Evolutionary conservation across 2,888 invertebrate species (phyloP), one percentile per base, ranked within the genome.

Genomic region (Troides aeacus): DNA sequence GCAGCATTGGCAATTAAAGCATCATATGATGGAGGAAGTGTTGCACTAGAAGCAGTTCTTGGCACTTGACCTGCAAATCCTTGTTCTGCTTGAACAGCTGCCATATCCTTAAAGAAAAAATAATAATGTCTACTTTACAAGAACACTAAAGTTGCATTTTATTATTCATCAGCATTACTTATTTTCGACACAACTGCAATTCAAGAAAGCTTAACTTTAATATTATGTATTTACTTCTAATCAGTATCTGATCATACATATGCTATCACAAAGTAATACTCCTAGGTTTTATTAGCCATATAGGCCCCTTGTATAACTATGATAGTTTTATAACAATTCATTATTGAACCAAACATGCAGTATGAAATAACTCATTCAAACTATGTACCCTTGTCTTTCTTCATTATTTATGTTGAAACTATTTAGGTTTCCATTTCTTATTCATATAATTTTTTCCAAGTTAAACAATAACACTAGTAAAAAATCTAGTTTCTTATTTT

Each of bases 1-100:
- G 88, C 79, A 64, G 86, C 83, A 77, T 83, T 89, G 64, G 90
- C 79, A 76, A 94, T 90, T 76, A 95, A 88, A 63, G 93, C 93
- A 79, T 95, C 95, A 83, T 95, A 95, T 0, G 95, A 92, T 10
- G 95, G 95, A 57, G 95, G 95, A 76, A 94, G 81, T 58, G 94
- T 94, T 15, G 93, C 91, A 81, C 92, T 93, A n/a, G 94, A 94
- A 8, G 93, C 93, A 71, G 92, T 93, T n/a, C 94, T 86, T 30
- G 93, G 88, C 62, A 93, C 88, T 79, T 93, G 92, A 17, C 91
- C 92, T 75, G 89, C 84, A 75, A 92, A 93, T 50, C 92, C 92
- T 79, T 93, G 93, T 73, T 94, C 93, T 21, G 92, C 93, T 79
- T 93, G 94, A 56, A 92, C 92, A 69, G 93, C 92, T 64, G 93